Base-by-base conservation (phyloP, 2,797 vertebrate species). In the Gorsachius magnificus region DNA sequence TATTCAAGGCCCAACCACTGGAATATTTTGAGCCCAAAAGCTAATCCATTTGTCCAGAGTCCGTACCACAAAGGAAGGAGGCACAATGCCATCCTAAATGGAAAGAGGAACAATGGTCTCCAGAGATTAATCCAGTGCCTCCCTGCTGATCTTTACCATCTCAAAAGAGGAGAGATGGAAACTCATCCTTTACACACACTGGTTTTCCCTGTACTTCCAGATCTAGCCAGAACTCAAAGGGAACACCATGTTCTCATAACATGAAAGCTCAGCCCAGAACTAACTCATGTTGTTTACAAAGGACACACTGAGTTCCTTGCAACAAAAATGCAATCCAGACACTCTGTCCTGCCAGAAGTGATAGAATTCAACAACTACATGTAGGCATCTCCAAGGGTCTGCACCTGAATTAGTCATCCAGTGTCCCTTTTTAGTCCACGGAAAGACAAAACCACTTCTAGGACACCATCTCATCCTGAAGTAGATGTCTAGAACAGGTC, bases 251-350 rank as follows among this genome's bases (percentile, higher is more conserved):
- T 90, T 91, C 93, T 84, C 66, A n/a, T 66, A 91, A 61, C 41
- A 45, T 11, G 54, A 61, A 93, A 90, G n/a, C 33, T 66, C 70
- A 93, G 80, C 74, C 74, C 77, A 96, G 83, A 94, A 90, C 46
- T 84, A 90, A 84, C 56, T 77, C 65, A 38, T 20, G 77, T 51
- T 38, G 46, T 57, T 97, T 95, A 94, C 64, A 80, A 87, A 95
- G 64, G 53, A 60, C 63, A 91, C 54, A 72, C 21, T 72, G 58
- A 95, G 63, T 69, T 96, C 66, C 61, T 78, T 90, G 66, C 70
- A 90, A 83, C 66, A 89, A 87, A 93, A 96, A 48, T 6, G 26
- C n/a, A 85, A 80, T 68, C 60, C 60, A 93, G 91, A 88, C 51
- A 83, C 58, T 79, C 88, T 92, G 66, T 90, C 75, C 92, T 82